Evolutionary conservation across 2,797 vertebrate species (phyloP).

Genomic region (Xiphophorus birchmanni): DNA sequence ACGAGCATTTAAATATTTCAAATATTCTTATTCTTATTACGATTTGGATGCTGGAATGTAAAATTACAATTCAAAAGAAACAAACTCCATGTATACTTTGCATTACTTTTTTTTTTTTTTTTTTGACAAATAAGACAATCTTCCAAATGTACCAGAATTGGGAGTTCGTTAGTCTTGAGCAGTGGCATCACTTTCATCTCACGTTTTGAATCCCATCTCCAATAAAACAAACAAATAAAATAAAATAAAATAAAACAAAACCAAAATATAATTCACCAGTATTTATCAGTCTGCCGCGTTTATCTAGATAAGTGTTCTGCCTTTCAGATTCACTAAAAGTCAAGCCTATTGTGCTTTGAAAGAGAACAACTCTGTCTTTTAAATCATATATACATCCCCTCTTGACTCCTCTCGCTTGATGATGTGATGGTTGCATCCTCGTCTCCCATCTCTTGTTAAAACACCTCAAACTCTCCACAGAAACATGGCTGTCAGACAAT

Average conservation of each 20-base stretch:
- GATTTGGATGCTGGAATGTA: too few species aligned
- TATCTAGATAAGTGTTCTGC: neutral
- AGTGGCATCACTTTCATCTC: neutral
- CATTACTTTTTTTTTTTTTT: neutral
- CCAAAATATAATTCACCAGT: neutral
- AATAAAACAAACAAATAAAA: neutral
- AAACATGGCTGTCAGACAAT: neutral
- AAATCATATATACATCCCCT: neutral
- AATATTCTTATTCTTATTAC: neutral
- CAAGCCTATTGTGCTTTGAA: neutral
- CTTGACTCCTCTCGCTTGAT: neutral
- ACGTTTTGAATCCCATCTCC: neutral
- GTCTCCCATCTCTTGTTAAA: neutral
- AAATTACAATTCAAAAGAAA: neutral
- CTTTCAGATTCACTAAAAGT: neutral
- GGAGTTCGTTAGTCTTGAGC: neutral
- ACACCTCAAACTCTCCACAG: neutral
- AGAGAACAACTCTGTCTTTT: neutral
- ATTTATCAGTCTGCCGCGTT: neutral
- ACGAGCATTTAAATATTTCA: neutral
- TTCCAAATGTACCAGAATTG: neutral
- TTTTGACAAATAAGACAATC: neutral
- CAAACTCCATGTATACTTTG: neutral
- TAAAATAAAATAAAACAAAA: too few species aligned
- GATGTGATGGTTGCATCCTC: neutral